Base-by-base conservation (phyloP, 1,140 invertebrate genomes). In the Theocolax elegans region DNA sequence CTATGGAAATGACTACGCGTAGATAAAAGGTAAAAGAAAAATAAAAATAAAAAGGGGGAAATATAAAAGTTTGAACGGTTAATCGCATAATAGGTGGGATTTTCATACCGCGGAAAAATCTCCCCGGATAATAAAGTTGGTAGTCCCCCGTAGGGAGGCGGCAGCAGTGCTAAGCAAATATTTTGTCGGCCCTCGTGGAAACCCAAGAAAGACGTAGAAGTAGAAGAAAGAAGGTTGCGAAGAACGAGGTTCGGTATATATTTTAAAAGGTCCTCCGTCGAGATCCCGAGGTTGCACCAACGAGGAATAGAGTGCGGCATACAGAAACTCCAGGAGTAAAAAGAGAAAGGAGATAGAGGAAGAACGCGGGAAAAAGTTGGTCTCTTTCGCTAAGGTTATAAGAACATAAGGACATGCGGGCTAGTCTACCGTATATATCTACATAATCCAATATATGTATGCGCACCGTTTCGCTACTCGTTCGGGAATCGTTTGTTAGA, bases 391-490 rank as follows among this genome's bases (percentile, higher is more conserved):
- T 1, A 21, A 6, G 3, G 23, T 25, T 3, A 66, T 46, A 59
- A 51, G 54, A 35, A 54, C 4, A 10, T 23, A 44, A 56, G 25
- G 42, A 27, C 15, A 19, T 15, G 38, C 49, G 51, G 8, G 40
- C 40, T 17, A 31, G 27, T 46, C 54, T 23, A 23, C 49, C 49
- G 9, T n/a, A n/a, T n/a, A n/a, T 23, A 58, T 71, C 62, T 66
- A 40, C 69, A 66, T 71, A 71, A 71, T 71, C 62, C 62, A 44
- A 65, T 59, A 46, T 65, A 51, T 19, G 62, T 71, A 65, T 71
- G 69, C 54, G 51, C 23, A 25, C 31, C 58, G 67, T 44, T 42
- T 44, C 58, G 23, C 42, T 35, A 35, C 64, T 66, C 54, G 17
- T 38, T 25, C 54, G 42, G 38, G 25, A 29, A 62, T 60, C 23